Base-by-base conservation (phyloP, 2,888 invertebrate species). In the Toxonevra muliebris region DNA sequence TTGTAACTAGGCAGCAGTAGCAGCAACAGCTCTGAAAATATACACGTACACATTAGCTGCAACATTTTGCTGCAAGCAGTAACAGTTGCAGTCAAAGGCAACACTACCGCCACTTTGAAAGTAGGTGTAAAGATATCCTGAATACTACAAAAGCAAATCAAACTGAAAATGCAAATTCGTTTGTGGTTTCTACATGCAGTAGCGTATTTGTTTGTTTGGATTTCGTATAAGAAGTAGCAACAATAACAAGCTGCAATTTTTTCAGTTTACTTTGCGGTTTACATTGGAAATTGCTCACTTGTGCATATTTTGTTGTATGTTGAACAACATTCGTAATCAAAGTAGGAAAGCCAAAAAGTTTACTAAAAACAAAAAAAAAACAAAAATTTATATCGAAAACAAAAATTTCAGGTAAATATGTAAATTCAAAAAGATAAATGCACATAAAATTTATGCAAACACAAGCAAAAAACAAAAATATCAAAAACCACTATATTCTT, bases 111-210 rank as follows among this genome's bases (percentile, higher is more conserved):
- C 11, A 53, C 19, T 19, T 53, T 19, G 15, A 5, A 10, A 5
- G 7, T 2, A 30, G 30, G 30, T 30, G 30, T 30, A 64, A 57
- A 40, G 40, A 64, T 54, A 55, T 30, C 30, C 30, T 30, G 3
- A 30, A 30, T 7, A 30, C 30, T 30, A 7, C 15, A 8, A 48
- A 40, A 41, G 42, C 57, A n/a, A 65, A 59, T 59, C 58, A 53
- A 58, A 65, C 17, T 45, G 13, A 59, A 65, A 59, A 65, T 65
- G 65, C 59, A 65, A 65, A 65, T 65, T 41, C 53, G 30, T 41
- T 53, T n/a, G 15, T 43, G 53, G n/a, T 48, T 30, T 41, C 15
- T 41, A 41, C 12, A 40, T 30, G 7, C 30, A 30, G 30, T 30
- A 1, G 45, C 19, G 42, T 19, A 5, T 59, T 58, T 54, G 52